Evolutionary conservation across 1,140 invertebrate species (phyloP).

Genomic region (Drosophila tristis): DNA sequence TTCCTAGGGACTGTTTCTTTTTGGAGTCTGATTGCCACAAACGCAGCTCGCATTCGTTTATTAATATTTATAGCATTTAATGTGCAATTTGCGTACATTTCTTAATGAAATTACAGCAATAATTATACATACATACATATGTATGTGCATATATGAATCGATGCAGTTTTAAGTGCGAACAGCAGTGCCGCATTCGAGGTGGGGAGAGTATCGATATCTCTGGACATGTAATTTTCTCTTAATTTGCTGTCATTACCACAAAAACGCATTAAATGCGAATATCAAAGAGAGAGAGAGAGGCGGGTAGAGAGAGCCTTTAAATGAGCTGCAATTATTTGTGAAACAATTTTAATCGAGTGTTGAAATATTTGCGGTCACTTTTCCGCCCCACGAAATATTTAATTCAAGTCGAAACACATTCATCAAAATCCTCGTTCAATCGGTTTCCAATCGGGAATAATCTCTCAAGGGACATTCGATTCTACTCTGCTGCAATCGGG

Average conservation of each 20-base stretch:
- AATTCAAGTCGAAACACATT: conserved; percentile 17
- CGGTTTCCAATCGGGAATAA: conserved; percentile 7
- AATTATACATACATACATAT: conserved; percentile 22
- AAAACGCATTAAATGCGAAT: conserved; percentile 71
- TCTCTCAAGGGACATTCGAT: conserved; percentile 10
- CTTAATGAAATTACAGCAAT: conserved; percentile 71
- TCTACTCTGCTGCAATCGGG: no score
- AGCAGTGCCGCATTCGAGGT: conserved; percentile 35
- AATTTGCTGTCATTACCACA: conserved; percentile 80
- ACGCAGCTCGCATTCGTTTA: conserved; percentile 32
- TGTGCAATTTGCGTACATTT: conserved; percentile 53
- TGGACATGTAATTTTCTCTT: conserved; percentile 75
- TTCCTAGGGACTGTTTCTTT: neutral
- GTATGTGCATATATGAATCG: neutral
- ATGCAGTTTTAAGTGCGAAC: conserved; percentile 35
- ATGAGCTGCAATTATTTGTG: conserved; percentile 77
- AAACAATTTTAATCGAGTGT: conserved; percentile 79
- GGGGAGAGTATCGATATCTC: conserved; percentile 65
- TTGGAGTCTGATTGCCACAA: no score
- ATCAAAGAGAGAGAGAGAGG: neutral
- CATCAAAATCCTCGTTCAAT: conserved; percentile 9
- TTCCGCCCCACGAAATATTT: conserved; percentile 34
- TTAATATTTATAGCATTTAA: conserved; percentile 55
- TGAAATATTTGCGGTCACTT: conserved; percentile 75
- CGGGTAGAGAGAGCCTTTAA: conserved; percentile 51